Conservation (phyloP, 2,888 invertebrate species). For the Amphimallon solstitiale region DNA sequence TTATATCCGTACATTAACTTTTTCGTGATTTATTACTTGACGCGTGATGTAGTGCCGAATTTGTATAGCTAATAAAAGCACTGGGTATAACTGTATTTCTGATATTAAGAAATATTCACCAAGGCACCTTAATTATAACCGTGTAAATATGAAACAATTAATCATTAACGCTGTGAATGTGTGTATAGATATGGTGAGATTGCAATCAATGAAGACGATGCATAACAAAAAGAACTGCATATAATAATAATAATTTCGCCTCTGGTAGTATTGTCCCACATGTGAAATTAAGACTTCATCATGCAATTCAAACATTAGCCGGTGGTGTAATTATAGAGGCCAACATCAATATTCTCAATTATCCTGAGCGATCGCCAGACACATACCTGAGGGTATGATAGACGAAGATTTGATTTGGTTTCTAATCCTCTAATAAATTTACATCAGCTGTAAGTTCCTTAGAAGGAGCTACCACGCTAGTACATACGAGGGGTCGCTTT, state of each 20-base stretch:
- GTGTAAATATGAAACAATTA: neutral
- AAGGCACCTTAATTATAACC: neutral
- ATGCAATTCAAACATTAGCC: too few relatives aligned
- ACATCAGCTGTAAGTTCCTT: too few relatives aligned
- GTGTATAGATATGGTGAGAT: neutral
- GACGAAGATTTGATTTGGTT: too few relatives aligned
- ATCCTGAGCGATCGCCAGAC: too few relatives aligned
- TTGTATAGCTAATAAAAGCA: neutral
- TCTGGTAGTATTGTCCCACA: neutral
- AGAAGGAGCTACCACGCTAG: too few relatives aligned
- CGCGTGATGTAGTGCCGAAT: neutral
- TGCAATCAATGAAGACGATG: neutral
- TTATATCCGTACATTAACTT: neutral
- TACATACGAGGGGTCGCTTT: too few relatives aligned
- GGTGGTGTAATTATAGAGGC: too few relatives aligned
- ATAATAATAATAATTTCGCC: neutral
- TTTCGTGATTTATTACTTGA: conserved; percentile 31
- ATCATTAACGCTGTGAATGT: neutral
- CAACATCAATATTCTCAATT: too few relatives aligned
- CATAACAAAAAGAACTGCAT: neutral
- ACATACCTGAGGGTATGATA: too few relatives aligned
- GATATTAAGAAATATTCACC: neutral
- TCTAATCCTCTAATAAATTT: too few relatives aligned
- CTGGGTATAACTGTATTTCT: conserved; percentile 5
- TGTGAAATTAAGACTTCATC: neutral